Percentiles rank a stretch among this genome's conserved stretches.
Conservation (phyloP, 2,888 invertebrate genomes). For the Eupithecia vulgata region DNA sequence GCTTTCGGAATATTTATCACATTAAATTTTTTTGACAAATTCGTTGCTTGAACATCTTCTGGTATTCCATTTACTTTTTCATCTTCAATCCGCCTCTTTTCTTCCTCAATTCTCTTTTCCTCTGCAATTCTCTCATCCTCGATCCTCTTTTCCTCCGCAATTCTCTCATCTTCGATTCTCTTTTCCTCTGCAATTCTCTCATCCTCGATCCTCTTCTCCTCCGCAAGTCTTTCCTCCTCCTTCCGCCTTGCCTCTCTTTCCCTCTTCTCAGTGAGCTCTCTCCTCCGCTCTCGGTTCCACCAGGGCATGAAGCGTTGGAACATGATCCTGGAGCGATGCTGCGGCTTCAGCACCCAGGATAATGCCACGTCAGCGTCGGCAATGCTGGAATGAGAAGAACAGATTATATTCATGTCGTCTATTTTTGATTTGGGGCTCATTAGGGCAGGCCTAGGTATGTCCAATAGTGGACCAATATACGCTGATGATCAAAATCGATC, state of each 20-base stretch:
- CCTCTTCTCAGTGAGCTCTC: constrained; percentile 69
- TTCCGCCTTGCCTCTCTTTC: constrained; percentile 52
- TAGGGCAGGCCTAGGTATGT: neutral
- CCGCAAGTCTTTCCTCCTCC: constrained; percentile 31
- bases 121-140: constrained; percentile 10
- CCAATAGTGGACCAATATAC: neutral
- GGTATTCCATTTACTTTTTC: neutral
- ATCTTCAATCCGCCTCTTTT: neutral
- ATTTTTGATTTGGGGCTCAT: neutral
- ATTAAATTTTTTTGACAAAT: neutral
- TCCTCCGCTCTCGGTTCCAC: constrained; percentile 73
- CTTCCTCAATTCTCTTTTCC: neutral
- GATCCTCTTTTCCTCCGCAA: constrained; percentile 1
- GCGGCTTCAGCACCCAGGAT: constrained; percentile 79
- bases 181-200: constrained; percentile 15
- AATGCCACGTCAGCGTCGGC: constrained; percentile 76
- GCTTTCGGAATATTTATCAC: constrained; percentile 10
- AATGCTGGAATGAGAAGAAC: constrained; percentile 69
- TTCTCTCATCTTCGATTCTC: neutral
- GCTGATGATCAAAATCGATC: no score
- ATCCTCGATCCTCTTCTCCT: constrained; percentile 16
- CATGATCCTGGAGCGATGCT: constrained; percentile 77
- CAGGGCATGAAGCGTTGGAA: constrained; percentile 81
- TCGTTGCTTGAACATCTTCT: neutral
- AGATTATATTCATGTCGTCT: neutral